Base-by-base conservation (phyloP, 2,888 invertebrate genomes). In the Trachelus stipa region DNA sequence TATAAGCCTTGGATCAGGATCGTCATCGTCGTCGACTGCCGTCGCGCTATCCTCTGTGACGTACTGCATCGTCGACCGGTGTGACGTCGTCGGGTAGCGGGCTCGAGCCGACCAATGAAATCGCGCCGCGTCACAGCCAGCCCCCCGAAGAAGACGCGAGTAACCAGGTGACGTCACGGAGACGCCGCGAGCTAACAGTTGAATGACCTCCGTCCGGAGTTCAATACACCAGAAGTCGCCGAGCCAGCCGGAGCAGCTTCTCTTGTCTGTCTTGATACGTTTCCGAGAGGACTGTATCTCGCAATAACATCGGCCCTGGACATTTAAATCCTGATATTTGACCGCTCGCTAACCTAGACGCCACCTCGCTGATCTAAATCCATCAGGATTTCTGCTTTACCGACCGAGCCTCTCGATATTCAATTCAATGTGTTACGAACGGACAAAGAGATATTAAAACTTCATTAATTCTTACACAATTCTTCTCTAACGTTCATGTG, bases 201-300 rank as follows among this genome's bases (percentile, higher is more conserved):
- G 86, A 91, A 91, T 83, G 90, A 91, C 90, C 91, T 85, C 86
- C 83, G 84, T 79, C 79, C 85, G 80, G 90, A 89, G 91, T 91
- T 91, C 91, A 91, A 91, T 91, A 91, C 87, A 90, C 91, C 87
- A 78, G 31, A 11, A 34, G 71, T 23, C 23, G 56, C 56, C 56
- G 56, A 56, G 56, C 56, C 56, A 56, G 56, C 56, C 56, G 23
- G 56, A 56, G 15, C 56, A 56, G 56, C 56, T 56, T 56, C 56
- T 56, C 56, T 56, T 56, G 23, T 56, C 56, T 56, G 56, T 2
- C 56, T 56, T 56, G 23, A 56, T 56, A 23, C 56, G 56, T 56
- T 56, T 56, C 56, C 56, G 23, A 56, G 56, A 23, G 56, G 56
- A 56, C 56, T 56, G 23, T 56, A 23, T 56, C 56, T 56, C 23